Base-by-base conservation (phyloP, 2,888 invertebrate species). In the Eucera pruinosa region DNA sequence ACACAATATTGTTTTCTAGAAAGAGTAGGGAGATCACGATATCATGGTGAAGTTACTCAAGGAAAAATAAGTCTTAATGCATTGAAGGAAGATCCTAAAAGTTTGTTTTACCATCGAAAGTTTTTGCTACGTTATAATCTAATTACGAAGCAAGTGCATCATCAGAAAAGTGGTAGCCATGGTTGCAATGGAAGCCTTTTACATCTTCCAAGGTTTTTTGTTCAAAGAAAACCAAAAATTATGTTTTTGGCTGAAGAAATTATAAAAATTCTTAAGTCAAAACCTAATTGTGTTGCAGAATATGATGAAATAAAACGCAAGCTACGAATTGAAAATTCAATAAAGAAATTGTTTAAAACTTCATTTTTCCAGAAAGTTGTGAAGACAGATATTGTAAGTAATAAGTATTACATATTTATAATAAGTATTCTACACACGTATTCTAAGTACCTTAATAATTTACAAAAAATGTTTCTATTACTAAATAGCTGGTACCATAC, bases 1-100 rank as follows among this genome's bases (percentile, higher is more conserved):
- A 90, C 93, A n/a, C 95, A 95, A 73, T 97, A 96, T 88, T 95
- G 95, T 84, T 92, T 97, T 41, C 91, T 97, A 71, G 97, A 97
- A 91, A 92, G 95, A 85, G 95, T 97, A 41, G 97, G 96, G 1
- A 94, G 96, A 75, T 92, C 95, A 0, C 93, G 97, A 43, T 93
- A 93, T 80, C 94, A 94, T 82, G 96, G 97, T 0, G 96, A 96
- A 92, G 93, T 95, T 5, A 95, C 96, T 0, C 94, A 95, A 65
- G 96, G 96, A 11, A 94, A 94, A 73, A 93, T 93, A 74, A 95
- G 96, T 9, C 88, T 96, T 9, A 89, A 92, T 55, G 62, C 82
- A 7, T 85, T 92, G 11, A 93, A 93, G 55, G 94, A 94, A 82
- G 95, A 95, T 90, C 90, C 95, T 0, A 95, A 95, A 87, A 93